These are phyloP conservation scores for Caenorhabditis tropicalis DNA, from an alignment of 1,140 invertebrate species.

Conservation along the genomic window DNA sequence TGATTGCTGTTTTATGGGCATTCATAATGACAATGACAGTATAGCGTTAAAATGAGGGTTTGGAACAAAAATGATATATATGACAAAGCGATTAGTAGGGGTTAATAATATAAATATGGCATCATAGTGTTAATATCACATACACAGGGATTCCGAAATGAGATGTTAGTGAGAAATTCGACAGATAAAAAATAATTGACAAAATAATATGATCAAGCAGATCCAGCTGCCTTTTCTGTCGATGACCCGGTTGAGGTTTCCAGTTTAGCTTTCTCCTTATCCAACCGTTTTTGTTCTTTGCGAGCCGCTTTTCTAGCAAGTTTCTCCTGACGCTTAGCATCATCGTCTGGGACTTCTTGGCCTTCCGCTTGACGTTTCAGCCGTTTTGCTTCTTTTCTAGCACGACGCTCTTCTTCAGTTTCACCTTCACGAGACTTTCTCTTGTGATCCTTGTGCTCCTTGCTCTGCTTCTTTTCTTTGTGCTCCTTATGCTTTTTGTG, in stretches of 20 bases:
- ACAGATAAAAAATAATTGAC: background rate
- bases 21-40: background rate
- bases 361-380: background rate
- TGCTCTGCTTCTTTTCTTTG: background rate
- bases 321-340: background rate
- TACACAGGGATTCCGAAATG: background rate
- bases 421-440: slow-evolving; percentile 28
- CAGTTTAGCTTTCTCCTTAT: background rate
- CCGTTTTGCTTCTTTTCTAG: slow-evolving; percentile 4
- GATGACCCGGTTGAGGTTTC: background rate
- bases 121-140: no score
- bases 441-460: background rate
- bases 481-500: background rate
- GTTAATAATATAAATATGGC: background rate
- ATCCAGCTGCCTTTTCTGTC: background rate
- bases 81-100: background rate
- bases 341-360: background rate
- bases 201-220: background rate
- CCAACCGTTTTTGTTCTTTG: background rate
- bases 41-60: background rate
- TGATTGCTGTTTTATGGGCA: no score
- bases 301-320: background rate
- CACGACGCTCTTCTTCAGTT: slow-evolving; percentile 36
- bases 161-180: background rate
- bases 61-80: background rate